Percentiles rank a stretch among this genome's conserved stretches.
These are phyloP conservation scores for Linnaemya tessellans DNA, from an alignment of 2,888 invertebrate species.

Conservation along the genomic window DNA sequence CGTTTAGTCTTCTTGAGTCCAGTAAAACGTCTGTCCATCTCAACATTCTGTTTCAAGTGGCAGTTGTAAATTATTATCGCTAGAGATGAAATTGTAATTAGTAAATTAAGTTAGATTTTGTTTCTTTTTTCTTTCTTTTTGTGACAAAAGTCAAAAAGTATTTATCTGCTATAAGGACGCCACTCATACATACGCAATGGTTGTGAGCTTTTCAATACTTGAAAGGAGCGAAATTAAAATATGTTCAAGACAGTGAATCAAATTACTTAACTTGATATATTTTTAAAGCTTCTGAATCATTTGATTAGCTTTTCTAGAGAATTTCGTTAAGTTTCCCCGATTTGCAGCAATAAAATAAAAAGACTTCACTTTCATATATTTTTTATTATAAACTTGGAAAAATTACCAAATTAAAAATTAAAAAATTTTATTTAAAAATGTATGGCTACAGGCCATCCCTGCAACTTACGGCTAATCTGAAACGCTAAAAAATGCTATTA, in stretches of 20 bases:
- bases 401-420: no score
- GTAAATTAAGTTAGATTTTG: slow-evolving; percentile 67
- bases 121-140: slow-evolving; percentile 74
- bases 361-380: no score
- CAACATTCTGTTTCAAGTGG: slow-evolving; percentile 61
- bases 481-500: no score
- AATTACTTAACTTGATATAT: no score
- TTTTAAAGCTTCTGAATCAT: no score
- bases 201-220: slow-evolving; percentile 50
- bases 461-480: no score
- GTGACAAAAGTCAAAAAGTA: slow-evolving; percentile 50
- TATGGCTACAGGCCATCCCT: no score
- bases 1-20: slow-evolving; percentile 20
- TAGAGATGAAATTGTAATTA: slow-evolving; percentile 68
- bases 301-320: no score
- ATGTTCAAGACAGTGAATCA: neutral
- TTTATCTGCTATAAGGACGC: slow-evolving; percentile 1
- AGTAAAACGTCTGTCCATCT: slow-evolving; percentile 34
- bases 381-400: no score
- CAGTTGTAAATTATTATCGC: slow-evolving; percentile 71
- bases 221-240: neutral
- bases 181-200: neutral
- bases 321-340: no score
- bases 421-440: no score
- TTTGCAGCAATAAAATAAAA: no score